A percentile compares a stretch with the other conserved stretches of the same genome.
These are phyloP conservation scores for Antennarius maculatus DNA, from an alignment of 2,797 vertebrate genomes.

Conservation along the genomic window DNA sequence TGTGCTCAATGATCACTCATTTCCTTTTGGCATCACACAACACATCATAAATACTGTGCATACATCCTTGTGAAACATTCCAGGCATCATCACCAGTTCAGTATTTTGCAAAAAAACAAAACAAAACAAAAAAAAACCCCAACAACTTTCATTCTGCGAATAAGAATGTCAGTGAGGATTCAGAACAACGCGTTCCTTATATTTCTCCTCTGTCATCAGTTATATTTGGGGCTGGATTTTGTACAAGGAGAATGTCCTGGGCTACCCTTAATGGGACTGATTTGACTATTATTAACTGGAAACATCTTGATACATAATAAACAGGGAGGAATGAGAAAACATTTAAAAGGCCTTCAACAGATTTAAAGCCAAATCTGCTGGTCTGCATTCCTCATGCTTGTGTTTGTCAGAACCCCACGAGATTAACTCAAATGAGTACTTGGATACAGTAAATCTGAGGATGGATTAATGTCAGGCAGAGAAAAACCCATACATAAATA, in stretches of 20 bases:
- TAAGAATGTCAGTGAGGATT: conserved; percentile 39
- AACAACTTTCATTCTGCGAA: no score
- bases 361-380: conserved; percentile 9
- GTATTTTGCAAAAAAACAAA: conserved; percentile 59
- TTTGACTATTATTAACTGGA: conserved; percentile 51
- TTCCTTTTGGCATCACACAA: conserved; percentile 35
- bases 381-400: conserved; percentile 6
- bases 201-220: conserved; percentile 53
- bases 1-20: conserved; percentile 42
- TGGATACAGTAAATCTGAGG: no score
- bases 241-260: conserved; percentile 17
- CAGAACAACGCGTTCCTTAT: conserved; percentile 33
- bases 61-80: conserved; percentile 26
- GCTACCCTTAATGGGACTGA: conserved; percentile 34
- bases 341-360: conserved; percentile 24
- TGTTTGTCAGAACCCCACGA: no score
- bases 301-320: conserved; percentile 54
- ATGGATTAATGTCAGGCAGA: no score
- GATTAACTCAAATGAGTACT: no score
- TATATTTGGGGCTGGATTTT: conserved; percentile 42
- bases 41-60: conserved; percentile 3
- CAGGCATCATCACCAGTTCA: conserved; percentile 53
- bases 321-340: conserved; percentile 19
- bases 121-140: no score
- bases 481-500: no score